phyloP scores from a whole-genome alignment of 1,140 invertebrate species.

The Ooceraea biroi region DNA sequence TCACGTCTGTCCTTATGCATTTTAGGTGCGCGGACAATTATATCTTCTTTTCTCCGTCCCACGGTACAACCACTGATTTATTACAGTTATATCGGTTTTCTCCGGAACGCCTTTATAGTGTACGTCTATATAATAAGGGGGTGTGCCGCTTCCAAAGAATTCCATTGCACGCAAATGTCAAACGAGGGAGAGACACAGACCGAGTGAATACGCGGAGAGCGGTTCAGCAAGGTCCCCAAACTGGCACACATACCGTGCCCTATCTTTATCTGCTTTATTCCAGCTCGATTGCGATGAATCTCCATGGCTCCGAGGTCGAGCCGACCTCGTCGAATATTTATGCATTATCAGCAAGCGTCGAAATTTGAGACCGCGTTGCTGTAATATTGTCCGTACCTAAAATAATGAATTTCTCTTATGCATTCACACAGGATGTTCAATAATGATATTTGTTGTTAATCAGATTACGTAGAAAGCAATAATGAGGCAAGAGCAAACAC shows the following conservation, averaged over 20 bases:
- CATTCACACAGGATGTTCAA: not conserved
- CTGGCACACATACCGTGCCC: not conserved
- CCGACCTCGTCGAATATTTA: constrained; percentile 25
- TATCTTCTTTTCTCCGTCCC: not conserved
- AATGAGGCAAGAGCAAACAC: not conserved
- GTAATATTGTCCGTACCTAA: not conserved
- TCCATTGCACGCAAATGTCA: not conserved
- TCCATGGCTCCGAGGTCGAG: constrained; percentile 9
- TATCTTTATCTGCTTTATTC: constrained; percentile 35
- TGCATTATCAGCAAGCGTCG: constrained; percentile 22
- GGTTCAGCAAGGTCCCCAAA: constrained; percentile 4
- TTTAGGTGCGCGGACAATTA: not conserved
- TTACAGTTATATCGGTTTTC: not conserved
- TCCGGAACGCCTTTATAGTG: not conserved
- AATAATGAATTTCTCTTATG: constrained; percentile 16
- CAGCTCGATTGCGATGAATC: not conserved
- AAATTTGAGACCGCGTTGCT: constrained; percentile 10
- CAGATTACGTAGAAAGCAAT: not conserved
- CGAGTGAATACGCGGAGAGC: not conserved
- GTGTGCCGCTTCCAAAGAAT: not conserved
- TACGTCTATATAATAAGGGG: not conserved
- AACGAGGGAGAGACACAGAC: not conserved
- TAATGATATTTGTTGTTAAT: not conserved
- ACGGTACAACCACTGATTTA: not conserved
- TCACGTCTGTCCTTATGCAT: constrained; percentile 26